Evolutionary conservation across 2,797 vertebrate genomes (phyloP).

Genomic region (Protonibea diacanthus): DNA sequence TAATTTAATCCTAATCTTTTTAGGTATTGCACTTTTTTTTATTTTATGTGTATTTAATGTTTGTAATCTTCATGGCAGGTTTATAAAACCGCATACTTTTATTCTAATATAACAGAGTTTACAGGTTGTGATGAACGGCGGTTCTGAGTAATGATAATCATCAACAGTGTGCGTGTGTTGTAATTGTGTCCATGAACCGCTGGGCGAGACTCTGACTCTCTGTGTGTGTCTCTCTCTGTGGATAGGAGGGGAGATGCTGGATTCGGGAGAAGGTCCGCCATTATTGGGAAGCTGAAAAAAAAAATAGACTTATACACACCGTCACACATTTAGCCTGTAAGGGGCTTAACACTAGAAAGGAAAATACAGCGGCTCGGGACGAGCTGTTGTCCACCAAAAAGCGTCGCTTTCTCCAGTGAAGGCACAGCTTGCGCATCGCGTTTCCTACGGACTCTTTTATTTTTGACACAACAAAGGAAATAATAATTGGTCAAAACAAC

Average conservation of each 20-base stretch:
- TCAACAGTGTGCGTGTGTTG: constrained; percentile 61
- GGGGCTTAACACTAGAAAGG: constrained; percentile 57
- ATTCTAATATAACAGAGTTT: neutral
- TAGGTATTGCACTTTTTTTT: too few relatives aligned
- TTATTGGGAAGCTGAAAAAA: constrained; percentile 86
- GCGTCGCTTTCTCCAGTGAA: constrained; percentile 13
- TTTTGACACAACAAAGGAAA: constrained; percentile 89
- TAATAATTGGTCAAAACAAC: constrained; percentile 87
- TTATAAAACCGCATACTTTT: neutral
- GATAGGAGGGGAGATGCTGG: constrained; percentile 83
- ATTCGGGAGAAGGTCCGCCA: constrained; percentile 88
- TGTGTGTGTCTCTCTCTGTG: constrained; percentile 33
- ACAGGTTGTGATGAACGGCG: constrained; percentile 4
- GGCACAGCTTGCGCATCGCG: constrained; percentile 35
- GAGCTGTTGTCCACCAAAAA: constrained; percentile 19
- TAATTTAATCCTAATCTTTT: too few relatives aligned
- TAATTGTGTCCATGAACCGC: constrained; percentile 84
- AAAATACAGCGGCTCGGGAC: constrained; percentile 22
- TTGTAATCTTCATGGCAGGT: neutral
- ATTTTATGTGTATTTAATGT: too few relatives aligned
- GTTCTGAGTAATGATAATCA: constrained; percentile 13
- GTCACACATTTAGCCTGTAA: constrained; percentile 74
- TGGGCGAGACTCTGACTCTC: constrained; percentile 76
- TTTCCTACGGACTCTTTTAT: constrained; percentile 73
- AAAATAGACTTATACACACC: constrained; percentile 78